Percentiles rank a stretch among this genome's conserved stretches.
phyloP scores from a whole-genome alignment of 2,888 invertebrate species.

The Pomacea canaliculata region DNA sequence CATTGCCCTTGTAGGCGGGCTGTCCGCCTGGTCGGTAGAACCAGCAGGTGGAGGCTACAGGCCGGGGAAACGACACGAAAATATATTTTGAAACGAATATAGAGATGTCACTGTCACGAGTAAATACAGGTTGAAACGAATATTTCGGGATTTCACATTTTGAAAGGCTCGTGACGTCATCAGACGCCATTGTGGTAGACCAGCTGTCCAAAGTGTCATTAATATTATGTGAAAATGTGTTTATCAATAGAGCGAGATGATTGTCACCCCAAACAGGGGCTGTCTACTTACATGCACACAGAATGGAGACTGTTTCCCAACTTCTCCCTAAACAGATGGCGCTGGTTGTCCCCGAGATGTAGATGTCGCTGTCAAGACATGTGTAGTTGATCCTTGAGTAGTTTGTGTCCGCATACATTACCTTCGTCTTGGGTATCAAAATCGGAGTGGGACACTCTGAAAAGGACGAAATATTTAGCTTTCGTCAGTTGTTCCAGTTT shows the following conservation, averaged over 20 bases:
- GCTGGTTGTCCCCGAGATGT: background rate
- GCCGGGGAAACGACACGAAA: background rate
- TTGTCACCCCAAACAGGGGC: too few species aligned
- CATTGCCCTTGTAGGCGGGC: background rate
- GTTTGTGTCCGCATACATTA: too few species aligned
- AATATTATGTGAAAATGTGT: too few species aligned
- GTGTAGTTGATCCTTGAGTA: background rate
- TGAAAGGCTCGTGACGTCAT: too few species aligned
- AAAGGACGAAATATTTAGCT: too few species aligned
- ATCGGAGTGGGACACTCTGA: too few species aligned
- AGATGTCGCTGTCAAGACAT: background rate
- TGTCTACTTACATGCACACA: background rate
- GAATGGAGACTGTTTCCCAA: background rate
- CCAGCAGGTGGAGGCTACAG: background rate
- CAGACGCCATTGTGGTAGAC: too few species aligned
- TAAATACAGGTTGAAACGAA: background rate
- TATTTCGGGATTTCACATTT: background rate
- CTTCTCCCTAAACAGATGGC: background rate
- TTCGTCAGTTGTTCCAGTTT: too few species aligned
- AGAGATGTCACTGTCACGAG: background rate
- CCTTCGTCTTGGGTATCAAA: too few species aligned
- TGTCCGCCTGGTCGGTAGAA: background rate
- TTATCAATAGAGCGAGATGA: too few species aligned
- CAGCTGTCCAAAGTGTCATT: too few species aligned
- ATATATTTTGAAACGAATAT: background rate